These are phyloP conservation scores for Calliopsis andreniformis DNA, from an alignment of 1,140 invertebrate species.

Conservation along the genomic window DNA sequence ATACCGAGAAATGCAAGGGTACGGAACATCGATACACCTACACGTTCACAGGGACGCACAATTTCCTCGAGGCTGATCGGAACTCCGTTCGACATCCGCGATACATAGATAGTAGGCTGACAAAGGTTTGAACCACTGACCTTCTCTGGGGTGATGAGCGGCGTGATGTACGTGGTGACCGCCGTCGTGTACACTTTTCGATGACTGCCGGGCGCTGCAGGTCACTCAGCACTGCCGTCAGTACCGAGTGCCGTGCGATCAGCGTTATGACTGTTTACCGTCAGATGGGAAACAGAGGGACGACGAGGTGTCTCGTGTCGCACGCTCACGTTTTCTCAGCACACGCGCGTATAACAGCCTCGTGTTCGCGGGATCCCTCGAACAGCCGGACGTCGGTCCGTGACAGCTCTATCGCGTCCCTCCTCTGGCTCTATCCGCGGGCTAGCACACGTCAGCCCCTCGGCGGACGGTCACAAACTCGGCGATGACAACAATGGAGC, in stretches of 20 bases:
- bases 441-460: background rate
- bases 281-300: constrained; percentile 18
- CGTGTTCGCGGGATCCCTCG: constrained; percentile 2
- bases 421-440: background rate
- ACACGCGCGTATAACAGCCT: constrained; percentile 21
- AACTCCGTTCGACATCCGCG: background rate
- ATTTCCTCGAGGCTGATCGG: background rate
- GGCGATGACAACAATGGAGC: background rate
- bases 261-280: constrained; percentile 38
- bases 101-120: background rate
- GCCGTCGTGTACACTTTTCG: constrained; percentile 79
- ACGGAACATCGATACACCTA: constrained; percentile 26
- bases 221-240: constrained; percentile 64
- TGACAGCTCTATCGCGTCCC: constrained; percentile 32
- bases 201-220: constrained; percentile 58
- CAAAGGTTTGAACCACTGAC: constrained; percentile 60
- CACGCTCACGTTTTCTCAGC: constrained; percentile 13
- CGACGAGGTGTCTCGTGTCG: constrained; percentile 20
- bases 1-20: constrained; percentile 12
- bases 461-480: background rate
- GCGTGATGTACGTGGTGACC: constrained; percentile 81
- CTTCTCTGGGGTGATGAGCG: constrained; percentile 81
- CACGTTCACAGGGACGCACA: constrained; percentile 15
- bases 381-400: constrained; percentile 17
- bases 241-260: constrained; percentile 67